Conservation (phyloP, 2,888 invertebrate species). For the Xylophagus ater region DNA sequence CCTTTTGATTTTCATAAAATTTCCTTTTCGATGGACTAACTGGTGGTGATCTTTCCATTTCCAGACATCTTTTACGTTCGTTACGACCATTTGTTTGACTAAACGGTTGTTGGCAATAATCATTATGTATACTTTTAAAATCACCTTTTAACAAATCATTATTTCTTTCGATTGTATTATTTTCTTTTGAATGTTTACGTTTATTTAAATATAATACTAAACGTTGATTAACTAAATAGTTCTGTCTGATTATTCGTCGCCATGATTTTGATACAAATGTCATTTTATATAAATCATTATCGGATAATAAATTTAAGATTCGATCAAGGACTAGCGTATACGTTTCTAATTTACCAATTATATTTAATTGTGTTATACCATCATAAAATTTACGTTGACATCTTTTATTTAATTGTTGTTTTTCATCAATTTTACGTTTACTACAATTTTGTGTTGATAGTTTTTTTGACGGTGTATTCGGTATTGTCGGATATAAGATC, state of each 20-base stretch:
- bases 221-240: constrained; percentile 7
- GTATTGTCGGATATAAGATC: constrained; percentile 17
- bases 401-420: too few species aligned
- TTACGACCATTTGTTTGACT: constrained; percentile 7
- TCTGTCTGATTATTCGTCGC: constrained; percentile 8
- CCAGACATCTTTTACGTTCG: constrained; percentile 7
- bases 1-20: constrained; percentile 20
- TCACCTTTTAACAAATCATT: constrained; percentile 1
- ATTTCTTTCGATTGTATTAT: background rate
- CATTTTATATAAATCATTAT: constrained; percentile 13
- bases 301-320: constrained; percentile 12
- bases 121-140: background rate
- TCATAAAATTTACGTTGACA: constrained; percentile 10
- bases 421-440: background rate
- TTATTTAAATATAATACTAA: constrained; percentile 7
- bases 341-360: constrained; percentile 14
- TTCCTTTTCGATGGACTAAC: constrained; percentile 19
- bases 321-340: constrained; percentile 13
- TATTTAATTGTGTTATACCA: constrained; percentile 14
- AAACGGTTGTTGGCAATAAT: constrained; percentile 8
- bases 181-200: constrained; percentile 13
- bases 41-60: constrained; percentile 14
- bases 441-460: background rate
- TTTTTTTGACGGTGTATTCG: constrained; percentile 13
- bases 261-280: constrained; percentile 8